These are phyloP conservation scores for Moxostoma hubbsi DNA, from an alignment of 2,797 vertebrate genomes.

Conservation along the genomic window DNA sequence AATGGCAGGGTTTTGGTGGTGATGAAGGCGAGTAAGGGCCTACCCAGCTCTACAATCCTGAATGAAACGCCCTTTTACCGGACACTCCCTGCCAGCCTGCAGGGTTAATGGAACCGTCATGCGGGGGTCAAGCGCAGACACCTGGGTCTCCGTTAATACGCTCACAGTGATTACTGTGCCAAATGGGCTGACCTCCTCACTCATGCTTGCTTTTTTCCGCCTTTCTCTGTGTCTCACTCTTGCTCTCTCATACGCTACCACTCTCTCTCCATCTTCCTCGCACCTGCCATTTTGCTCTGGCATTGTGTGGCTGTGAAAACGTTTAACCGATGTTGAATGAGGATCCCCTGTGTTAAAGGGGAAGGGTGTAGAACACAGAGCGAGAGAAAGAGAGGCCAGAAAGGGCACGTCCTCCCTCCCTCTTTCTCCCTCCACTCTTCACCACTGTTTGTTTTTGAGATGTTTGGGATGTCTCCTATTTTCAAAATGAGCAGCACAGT, in stretches of 20 bases:
- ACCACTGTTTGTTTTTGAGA: slow-evolving; percentile 73
- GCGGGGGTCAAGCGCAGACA: slow-evolving; percentile 93
- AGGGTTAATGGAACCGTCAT: slow-evolving; percentile 90
- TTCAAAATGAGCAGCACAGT: slow-evolving; percentile 77
- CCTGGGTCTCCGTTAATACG: slow-evolving; percentile 93
- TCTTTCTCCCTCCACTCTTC: slow-evolving; percentile 74
- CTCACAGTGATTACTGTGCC: slow-evolving; percentile 92
- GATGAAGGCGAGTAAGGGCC: slow-evolving; percentile 67
- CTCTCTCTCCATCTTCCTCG: slow-evolving; percentile 65
- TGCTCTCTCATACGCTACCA: slow-evolving; percentile 38
- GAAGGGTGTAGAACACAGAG: slow-evolving; percentile 78
- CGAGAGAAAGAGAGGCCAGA: slow-evolving; percentile 72
- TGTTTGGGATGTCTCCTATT: slow-evolving; percentile 69
- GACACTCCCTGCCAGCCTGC: slow-evolving; percentile 81
- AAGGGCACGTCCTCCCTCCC: slow-evolving; percentile 78
- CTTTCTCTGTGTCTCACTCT: slow-evolving; percentile 43
- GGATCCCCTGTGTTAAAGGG: slow-evolving; percentile 75
- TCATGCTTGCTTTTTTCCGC: slow-evolving; percentile 74
- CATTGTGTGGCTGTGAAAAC: slow-evolving; percentile 93
- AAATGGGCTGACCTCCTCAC: slow-evolving; percentile 96
- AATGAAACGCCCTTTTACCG: slow-evolving; percentile 68
- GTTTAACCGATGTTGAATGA: slow-evolving; percentile 93
- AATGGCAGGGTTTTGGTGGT: slow-evolving; percentile 64
- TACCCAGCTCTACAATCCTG: slow-evolving; percentile 55
- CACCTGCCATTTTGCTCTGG: slow-evolving; percentile 77